These are phyloP conservation scores for Pyrgilauda ruficollis DNA, from an alignment of 2,113 vertebrate genomes.

Conservation along the genomic window DNA sequence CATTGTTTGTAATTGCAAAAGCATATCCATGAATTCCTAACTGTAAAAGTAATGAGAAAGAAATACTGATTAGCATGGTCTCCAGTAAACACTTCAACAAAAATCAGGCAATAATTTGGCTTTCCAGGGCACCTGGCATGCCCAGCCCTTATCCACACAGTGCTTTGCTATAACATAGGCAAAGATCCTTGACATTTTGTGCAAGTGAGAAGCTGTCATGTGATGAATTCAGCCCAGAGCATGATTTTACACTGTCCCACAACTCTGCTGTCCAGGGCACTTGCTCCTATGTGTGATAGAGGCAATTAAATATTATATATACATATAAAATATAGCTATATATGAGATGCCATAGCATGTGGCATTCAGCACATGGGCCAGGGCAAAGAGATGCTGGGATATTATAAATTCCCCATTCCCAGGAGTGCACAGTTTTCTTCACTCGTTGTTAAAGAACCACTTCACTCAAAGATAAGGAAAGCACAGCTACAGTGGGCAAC, in stretches of 20 bases:
- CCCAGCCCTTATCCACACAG: conserved; percentile 31
- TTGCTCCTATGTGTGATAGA: background rate
- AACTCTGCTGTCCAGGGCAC: background rate
- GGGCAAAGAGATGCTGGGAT: background rate
- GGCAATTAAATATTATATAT: background rate
- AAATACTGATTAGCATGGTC: conserved; percentile 53
- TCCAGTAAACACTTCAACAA: conserved; percentile 45
- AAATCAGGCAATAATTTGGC: conserved; percentile 59
- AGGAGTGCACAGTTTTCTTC: background rate
- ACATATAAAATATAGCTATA: background rate
- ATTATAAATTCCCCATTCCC: background rate
- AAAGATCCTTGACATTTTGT: conserved; percentile 60
- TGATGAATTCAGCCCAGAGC: conserved; percentile 52
- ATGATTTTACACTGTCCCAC: conserved; percentile 66
- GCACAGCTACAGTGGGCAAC: background rate
- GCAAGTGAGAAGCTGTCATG: conserved; percentile 42
- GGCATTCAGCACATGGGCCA: background rate
- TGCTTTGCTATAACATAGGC: conserved; percentile 49
- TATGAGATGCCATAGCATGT: no score
- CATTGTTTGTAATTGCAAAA: conserved; percentile 99
- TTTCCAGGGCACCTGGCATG: conserved; percentile 52
- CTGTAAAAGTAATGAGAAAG: conserved; percentile 73
- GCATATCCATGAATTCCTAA: conserved; percentile 97
- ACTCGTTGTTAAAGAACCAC: background rate
- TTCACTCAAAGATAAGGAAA: background rate